These are phyloP conservation scores for Stenolophus ochropezus DNA, from an alignment of 2,888 invertebrate genomes.

Conservation along the genomic window DNA sequence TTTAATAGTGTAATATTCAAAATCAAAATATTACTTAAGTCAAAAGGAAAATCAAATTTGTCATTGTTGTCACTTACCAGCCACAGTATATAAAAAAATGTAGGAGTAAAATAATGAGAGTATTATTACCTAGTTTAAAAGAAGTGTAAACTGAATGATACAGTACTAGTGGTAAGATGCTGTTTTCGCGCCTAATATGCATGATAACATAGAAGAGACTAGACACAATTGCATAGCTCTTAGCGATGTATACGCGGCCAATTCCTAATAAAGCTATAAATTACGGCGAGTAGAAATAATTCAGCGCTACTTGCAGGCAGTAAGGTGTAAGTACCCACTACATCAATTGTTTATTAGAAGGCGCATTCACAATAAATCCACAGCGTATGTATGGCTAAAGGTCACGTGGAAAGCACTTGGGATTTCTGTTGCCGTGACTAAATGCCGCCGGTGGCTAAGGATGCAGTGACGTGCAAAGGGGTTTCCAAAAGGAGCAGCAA, in stretches of 20 bases:
- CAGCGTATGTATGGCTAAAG: slow-evolving; percentile 46
- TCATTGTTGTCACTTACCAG: too few relatives aligned
- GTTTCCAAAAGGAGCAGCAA: neutral
- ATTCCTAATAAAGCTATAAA: slow-evolving; percentile 54
- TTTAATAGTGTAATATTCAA: too few relatives aligned
- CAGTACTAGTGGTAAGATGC: too few relatives aligned
- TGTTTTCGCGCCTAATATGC: neutral
- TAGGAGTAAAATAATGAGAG: too few relatives aligned
- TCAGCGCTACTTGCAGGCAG: slow-evolving; percentile 46
- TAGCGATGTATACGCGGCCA: slow-evolving; percentile 7
- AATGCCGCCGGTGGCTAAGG: slow-evolving; percentile 28
- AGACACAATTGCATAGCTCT: neutral
- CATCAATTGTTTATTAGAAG: slow-evolving; percentile 56
- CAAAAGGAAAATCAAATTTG: too few relatives aligned
- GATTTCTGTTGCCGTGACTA: slow-evolving; percentile 47
- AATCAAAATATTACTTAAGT: too few relatives aligned
- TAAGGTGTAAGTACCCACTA: slow-evolving; percentile 45
- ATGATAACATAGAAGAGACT: neutral
- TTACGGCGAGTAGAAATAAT: slow-evolving; percentile 50
- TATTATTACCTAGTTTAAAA: too few relatives aligned
- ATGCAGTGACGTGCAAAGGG: neutral
- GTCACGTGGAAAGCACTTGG: slow-evolving; percentile 53
- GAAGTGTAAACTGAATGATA: too few relatives aligned
- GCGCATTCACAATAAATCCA: slow-evolving; percentile 53
- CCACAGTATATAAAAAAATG: too few relatives aligned